Evolutionary conservation across 92 coral and sea anemone species (phyloP).

Genomic region (Meandrina meandrites): DNA sequence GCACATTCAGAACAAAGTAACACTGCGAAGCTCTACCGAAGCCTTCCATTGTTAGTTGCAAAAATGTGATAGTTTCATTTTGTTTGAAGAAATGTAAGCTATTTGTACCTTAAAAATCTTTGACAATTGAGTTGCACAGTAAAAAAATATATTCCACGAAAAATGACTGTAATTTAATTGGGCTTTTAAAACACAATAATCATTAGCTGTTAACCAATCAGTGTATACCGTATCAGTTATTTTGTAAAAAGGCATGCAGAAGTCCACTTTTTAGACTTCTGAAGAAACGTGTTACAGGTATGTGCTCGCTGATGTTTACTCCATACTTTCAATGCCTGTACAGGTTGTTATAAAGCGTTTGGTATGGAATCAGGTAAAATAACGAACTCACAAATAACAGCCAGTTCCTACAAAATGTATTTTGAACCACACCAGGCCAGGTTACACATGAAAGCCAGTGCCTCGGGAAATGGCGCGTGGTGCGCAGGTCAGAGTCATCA

Average conservation of each 20-base stretch:
- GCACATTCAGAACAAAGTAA: no score
- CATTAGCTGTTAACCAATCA: not conserved
- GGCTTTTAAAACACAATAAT: not conserved
- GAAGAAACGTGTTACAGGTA: not conserved
- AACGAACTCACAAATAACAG: constrained; percentile 52
- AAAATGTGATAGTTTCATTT: no score
- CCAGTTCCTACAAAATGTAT: constrained; percentile 53
- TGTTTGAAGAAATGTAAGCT: no score
- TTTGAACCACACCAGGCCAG: constrained; percentile 71
- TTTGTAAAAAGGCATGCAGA: not conserved
- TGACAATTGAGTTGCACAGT: no score
- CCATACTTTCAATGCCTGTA: not conserved
- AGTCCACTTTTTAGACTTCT: not conserved
- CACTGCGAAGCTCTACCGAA: not conserved
- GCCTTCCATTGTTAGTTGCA: no score
- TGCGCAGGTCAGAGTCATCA: constrained; percentile 60
- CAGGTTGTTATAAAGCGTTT: constrained; percentile 70
- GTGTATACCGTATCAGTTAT: not conserved
- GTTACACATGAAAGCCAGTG: constrained; percentile 58
- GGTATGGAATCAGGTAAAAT: constrained; percentile 72
- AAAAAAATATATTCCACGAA: no score
- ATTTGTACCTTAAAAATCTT: no score
- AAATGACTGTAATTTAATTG: no score
- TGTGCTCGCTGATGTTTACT: not conserved
- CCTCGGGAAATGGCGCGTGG: constrained; percentile 82